These are phyloP conservation scores for Meriones unguiculatus DNA, from an alignment of 2,113 vertebrate species.

Conservation along the genomic window DNA sequence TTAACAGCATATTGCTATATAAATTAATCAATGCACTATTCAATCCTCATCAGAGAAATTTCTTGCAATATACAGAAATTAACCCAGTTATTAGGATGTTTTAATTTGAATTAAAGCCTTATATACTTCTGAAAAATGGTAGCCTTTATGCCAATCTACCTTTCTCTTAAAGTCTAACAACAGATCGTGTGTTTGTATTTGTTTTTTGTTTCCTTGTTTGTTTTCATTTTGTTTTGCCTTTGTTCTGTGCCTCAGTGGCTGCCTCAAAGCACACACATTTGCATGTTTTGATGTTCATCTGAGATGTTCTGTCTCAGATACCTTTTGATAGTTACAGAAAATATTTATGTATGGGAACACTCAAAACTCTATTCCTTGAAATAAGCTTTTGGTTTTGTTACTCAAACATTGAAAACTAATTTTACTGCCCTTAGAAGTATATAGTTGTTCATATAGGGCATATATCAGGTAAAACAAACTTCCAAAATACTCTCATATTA, in stretches of 20 bases:
- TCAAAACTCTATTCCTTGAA: neutral
- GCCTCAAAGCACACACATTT: neutral
- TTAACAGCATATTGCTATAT: neutral
- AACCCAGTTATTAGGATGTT: neutral
- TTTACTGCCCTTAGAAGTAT: neutral
- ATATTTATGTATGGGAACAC: neutral
- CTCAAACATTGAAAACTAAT: neutral
- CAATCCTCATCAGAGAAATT: neutral
- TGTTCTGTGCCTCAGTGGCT: neutral
- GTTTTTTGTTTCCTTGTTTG: neutral
- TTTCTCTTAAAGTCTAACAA: neutral
- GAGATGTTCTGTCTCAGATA: neutral
- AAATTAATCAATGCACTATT: neutral
- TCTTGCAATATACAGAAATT: neutral
- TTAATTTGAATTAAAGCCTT: neutral
- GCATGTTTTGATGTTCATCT: neutral
- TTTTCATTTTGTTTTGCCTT: neutral
- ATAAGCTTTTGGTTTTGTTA: neutral
- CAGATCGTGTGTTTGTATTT: neutral
- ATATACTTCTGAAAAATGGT: neutral
- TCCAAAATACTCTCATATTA: neutral
- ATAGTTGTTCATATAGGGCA: neutral
- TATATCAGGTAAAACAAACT: neutral
- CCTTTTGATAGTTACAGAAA: neutral
- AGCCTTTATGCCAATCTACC: neutral